These are phyloP conservation scores for Laticauda colubrina DNA, from an alignment of 2,113 vertebrate genomes.

Conservation along the genomic window DNA sequence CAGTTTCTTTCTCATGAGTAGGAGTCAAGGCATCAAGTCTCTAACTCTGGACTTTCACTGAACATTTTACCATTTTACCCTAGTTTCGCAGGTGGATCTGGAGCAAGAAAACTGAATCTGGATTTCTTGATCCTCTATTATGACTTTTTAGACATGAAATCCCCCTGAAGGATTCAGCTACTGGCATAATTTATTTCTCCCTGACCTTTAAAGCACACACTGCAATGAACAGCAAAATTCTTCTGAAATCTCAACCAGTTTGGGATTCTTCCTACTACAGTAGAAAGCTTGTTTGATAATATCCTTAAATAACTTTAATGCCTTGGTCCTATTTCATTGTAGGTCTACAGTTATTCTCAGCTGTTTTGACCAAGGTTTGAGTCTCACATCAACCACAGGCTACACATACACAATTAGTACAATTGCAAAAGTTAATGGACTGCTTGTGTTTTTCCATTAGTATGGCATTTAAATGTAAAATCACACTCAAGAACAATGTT, in stretches of 20 bases:
- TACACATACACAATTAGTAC: background rate
- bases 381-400: background rate
- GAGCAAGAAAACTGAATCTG: background rate
- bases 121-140: background rate
- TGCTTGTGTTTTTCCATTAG: background rate
- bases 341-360: background rate
- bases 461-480: background rate
- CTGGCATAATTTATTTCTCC: background rate
- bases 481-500: background rate
- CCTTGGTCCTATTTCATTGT: background rate
- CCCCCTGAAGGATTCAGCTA: background rate
- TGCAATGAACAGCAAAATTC: background rate
- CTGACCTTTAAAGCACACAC: background rate
- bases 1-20: background rate
- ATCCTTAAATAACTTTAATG: background rate
- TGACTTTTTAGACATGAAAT: background rate
- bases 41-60: background rate
- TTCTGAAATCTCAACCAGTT: background rate
- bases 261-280: background rate
- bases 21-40: background rate
- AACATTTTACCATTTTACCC: background rate
- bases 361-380: background rate
- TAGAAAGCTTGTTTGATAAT: background rate
- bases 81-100: background rate
- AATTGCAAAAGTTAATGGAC: background rate